Conservation (phyloP, 2,113 vertebrate genomes). For the Rhinoptilus africanus region DNA sequence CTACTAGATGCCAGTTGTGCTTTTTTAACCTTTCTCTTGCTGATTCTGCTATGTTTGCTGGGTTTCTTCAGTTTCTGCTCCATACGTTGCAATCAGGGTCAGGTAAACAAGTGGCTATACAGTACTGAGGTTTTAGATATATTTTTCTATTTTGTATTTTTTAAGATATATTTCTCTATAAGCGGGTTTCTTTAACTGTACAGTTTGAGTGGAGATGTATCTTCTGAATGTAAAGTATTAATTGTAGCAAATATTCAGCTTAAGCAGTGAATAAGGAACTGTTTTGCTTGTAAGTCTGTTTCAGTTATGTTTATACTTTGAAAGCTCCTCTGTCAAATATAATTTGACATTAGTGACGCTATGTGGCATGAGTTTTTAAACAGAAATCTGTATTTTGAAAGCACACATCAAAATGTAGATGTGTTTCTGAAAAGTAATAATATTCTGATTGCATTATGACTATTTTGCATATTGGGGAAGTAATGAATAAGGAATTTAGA, state of each 20-base stretch:
- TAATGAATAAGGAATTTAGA: not conserved
- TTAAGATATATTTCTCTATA: not conserved
- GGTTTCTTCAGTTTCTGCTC: conserved; percentile 75
- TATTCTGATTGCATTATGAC: not conserved
- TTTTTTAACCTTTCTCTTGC: conserved; percentile 61
- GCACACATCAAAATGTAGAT: not conserved
- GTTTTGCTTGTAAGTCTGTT: conserved; percentile 41
- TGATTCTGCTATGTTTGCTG: conserved; percentile 75
- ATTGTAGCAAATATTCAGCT: not conserved
- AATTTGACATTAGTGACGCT: not conserved
- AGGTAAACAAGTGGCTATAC: conserved; percentile 73
- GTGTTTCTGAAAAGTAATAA: not conserved
- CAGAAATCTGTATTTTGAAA: conserved; percentile 7
- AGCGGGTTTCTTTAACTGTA: not conserved
- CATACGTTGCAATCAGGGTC: conserved; percentile 70
- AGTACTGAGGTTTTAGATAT: not conserved
- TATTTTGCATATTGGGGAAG: not conserved
- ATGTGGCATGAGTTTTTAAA: not conserved
- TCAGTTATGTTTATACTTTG: conserved; percentile 12
- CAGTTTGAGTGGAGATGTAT: not conserved
- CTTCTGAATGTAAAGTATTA: not conserved
- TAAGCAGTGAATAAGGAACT: conserved; percentile 6
- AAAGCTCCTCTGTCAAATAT: not conserved
- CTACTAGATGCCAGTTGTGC: conserved; percentile 57
- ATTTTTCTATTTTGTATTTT: not conserved